Conservation (phyloP, 2,113 vertebrate genomes). For the Spea bombifrons region DNA sequence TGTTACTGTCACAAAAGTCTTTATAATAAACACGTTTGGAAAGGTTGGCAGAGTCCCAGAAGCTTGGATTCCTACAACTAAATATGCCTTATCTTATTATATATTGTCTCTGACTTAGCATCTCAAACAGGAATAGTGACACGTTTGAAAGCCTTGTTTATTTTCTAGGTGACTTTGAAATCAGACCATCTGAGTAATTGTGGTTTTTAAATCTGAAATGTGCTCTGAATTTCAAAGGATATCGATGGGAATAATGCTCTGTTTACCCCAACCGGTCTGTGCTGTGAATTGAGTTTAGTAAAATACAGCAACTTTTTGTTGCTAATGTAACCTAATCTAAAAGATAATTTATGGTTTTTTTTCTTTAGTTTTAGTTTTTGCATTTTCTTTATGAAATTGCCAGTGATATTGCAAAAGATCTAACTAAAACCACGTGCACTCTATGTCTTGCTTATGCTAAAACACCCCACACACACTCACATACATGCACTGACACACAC, state of each 20-base stretch:
- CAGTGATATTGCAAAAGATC: too few relatives aligned
- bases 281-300: conserved; percentile 25
- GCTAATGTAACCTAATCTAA: too few relatives aligned
- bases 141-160: conserved; percentile 49
- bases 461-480: too few relatives aligned
- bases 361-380: too few relatives aligned
- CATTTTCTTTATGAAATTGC: too few relatives aligned
- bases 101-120: conserved; percentile 45
- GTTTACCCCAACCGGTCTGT: conserved; percentile 27
- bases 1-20: conserved; percentile 41
- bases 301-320: too few relatives aligned
- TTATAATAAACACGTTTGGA: conserved; percentile 40
- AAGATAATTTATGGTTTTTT: too few relatives aligned
- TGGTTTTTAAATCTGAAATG: conserved; percentile 53
- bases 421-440: too few relatives aligned
- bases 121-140: conserved; percentile 42
- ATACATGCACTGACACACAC: too few relatives aligned
- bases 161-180: conserved; percentile 54
- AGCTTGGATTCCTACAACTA: conserved; percentile 39
- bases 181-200: conserved; percentile 42
- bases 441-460: too few relatives aligned
- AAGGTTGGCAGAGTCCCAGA: conserved; percentile 43
- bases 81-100: conserved; percentile 48
- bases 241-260: conserved; percentile 47
- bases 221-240: conserved; percentile 51